These are phyloP conservation scores for Notamacropus eugenii DNA, from an alignment of 2,797 vertebrate genomes.

Conservation along the genomic window DNA sequence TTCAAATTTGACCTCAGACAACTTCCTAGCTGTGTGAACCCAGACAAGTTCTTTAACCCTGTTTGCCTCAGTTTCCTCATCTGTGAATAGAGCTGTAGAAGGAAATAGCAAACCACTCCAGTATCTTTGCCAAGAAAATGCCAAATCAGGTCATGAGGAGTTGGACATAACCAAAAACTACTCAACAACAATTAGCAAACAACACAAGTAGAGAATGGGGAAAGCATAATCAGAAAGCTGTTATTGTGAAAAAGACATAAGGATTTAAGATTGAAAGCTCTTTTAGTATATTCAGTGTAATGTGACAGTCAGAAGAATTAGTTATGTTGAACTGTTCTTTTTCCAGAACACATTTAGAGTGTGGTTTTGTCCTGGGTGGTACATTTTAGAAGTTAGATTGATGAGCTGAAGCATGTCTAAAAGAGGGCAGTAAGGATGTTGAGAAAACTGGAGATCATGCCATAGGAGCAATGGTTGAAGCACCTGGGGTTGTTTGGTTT, in stretches of 20 bases:
- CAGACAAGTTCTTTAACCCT: neutral
- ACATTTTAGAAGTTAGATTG: neutral
- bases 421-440: neutral
- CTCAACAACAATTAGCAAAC: neutral
- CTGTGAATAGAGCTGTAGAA: neutral
- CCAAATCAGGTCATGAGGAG: neutral
- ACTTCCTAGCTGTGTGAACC: neutral
- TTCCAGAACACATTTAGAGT: neutral
- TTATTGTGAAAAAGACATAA: neutral
- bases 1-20: neutral
- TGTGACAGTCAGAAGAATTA: neutral
- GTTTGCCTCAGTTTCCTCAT: neutral
- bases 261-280: neutral
- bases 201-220: neutral
- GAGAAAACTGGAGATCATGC: neutral
- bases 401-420: neutral
- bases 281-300: neutral
- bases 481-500: neutral
- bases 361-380: neutral
- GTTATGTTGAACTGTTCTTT: neutral
- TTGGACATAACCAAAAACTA: neutral
- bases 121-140: neutral
- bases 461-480: neutral
- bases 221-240: neutral
- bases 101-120: neutral